Base-by-base conservation (phyloP, 2,888 invertebrate genomes). In the Microctonus aethiopoides region DNA sequence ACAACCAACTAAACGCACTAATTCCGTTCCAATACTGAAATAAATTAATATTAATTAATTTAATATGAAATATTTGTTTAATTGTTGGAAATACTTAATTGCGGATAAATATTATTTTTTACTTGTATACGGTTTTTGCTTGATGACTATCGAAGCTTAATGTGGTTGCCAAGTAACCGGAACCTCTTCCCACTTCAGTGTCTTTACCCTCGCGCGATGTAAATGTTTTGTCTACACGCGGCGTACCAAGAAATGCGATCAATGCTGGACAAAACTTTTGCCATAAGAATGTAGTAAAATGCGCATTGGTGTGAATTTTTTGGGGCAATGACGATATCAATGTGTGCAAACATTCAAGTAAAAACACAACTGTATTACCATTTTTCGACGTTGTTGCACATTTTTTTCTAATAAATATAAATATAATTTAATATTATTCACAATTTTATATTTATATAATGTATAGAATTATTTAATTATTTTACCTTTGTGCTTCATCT, bases 261-360 rank as follows among this genome's bases (percentile, higher is more conserved):
- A 97, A 87, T 0, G 95, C 93, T 0, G 97, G 97, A 80, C 96
- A 97, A 81, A 97, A 94, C 80, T 95, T 93, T 85, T 97, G 96
- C 97, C 97, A 95, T 10, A 95, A 88, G 81, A 95, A 95, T 3
- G 94, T 94, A 1, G 94, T 94, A 82, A 95, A 95, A 86, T 95
- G 95, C 0, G 92, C 91, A 87, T 95, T 95, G 1, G 92, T 92
- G 79, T 94, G 93, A 9, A 95, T 94, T 76, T 94, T 91, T 78
- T 94, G 93, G 0, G 95, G 95, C 63, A 95, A 87, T 63, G 94
- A 95, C 10, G 94, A 93, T 80, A 95, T 93, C 70, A 97, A 87
- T 0, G 96, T 95, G 72, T 95, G 89, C 67, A 97, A 90, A 82
- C 96, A 96, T 84, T 97, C 96, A 69, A 97, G 88, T 69, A 96